phyloP scores from a whole-genome alignment of 1,140 invertebrate genomes.

The Drosophila varians region DNA sequence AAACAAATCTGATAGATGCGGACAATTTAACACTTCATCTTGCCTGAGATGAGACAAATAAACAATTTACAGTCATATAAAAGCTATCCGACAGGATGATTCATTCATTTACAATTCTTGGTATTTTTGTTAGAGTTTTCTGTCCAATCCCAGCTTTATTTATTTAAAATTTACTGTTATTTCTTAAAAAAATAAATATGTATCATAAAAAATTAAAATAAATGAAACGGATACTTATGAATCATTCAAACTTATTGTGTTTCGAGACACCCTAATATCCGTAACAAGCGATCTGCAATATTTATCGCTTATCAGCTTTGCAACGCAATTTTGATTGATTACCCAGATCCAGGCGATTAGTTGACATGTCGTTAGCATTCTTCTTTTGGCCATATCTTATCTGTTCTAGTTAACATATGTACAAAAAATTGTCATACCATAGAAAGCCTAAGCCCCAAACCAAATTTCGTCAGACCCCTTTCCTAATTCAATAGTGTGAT shows the following conservation, averaged over 20 bases:
- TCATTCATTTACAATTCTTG: slow-evolving; percentile 16
- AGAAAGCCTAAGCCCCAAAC: background rate
- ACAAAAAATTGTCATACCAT: slow-evolving; percentile 13
- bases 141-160: too few relatives aligned
- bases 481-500: slow-evolving; percentile 12
- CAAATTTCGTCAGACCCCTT: slow-evolving; percentile 23
- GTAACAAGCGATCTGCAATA: background rate
- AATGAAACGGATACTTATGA: too few relatives aligned
- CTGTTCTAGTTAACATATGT: slow-evolving; percentile 9
- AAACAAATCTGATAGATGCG: slow-evolving; percentile 36
- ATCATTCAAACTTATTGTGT: background rate
- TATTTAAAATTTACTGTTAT: too few relatives aligned
- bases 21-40: slow-evolving; percentile 29
- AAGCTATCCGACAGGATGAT: slow-evolving; percentile 14
- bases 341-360: slow-evolving; percentile 19
- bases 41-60: slow-evolving; percentile 9
- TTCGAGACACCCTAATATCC: background rate
- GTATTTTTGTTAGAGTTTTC: background rate
- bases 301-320: slow-evolving; percentile 3
- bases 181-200: too few relatives aligned
- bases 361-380: slow-evolving; percentile 12
- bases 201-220: too few relatives aligned
- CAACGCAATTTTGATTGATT: slow-evolving; percentile 39
- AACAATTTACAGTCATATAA: slow-evolving; percentile 20
- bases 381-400: slow-evolving; percentile 33